These are phyloP conservation scores for Cataglyphis hispanica DNA, from an alignment of 1,140 invertebrate genomes.

Conservation along the genomic window DNA sequence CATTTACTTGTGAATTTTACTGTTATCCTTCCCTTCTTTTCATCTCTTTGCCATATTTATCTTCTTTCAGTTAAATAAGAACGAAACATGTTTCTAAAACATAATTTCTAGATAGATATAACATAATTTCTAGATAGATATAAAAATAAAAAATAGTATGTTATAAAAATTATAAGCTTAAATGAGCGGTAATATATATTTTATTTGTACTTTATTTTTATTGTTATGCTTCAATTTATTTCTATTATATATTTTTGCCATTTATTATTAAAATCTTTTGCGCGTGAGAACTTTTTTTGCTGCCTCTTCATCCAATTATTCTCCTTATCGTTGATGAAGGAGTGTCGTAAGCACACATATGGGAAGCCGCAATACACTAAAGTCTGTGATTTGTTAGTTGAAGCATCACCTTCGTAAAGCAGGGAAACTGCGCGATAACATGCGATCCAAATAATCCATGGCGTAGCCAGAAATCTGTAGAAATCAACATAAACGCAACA, in stretches of 20 bases:
- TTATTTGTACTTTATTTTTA: not conserved
- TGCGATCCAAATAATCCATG: not conserved
- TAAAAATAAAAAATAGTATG: not conserved
- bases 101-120: no score
- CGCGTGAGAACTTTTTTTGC: slow-evolving; percentile 12
- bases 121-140: no score
- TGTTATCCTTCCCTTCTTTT: not conserved
- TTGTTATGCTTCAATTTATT: not conserved
- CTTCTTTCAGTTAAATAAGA: not conserved
- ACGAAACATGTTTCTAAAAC: no score
- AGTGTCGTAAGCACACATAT: slow-evolving; percentile 72
- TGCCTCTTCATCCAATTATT: slow-evolving; percentile 56
- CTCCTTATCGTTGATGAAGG: slow-evolving; percentile 50
- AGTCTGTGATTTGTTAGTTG: slow-evolving; percentile 77
- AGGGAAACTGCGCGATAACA: not conserved
- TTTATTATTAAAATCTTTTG: not conserved
- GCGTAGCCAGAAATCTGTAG: not conserved
- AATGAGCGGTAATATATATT: no score
- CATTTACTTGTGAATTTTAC: not conserved
- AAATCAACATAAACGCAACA: not conserved
- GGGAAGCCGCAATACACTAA: slow-evolving; percentile 68
- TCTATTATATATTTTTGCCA: not conserved
- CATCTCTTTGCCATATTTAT: not conserved
- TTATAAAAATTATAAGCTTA: not conserved
- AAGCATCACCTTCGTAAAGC: slow-evolving; percentile 18